Percentiles rank a stretch among this genome's conserved stretches.
These are phyloP conservation scores for Halcyon leucocephala DNA, from an alignment of 2,797 vertebrate species.

Conservation along the genomic window DNA sequence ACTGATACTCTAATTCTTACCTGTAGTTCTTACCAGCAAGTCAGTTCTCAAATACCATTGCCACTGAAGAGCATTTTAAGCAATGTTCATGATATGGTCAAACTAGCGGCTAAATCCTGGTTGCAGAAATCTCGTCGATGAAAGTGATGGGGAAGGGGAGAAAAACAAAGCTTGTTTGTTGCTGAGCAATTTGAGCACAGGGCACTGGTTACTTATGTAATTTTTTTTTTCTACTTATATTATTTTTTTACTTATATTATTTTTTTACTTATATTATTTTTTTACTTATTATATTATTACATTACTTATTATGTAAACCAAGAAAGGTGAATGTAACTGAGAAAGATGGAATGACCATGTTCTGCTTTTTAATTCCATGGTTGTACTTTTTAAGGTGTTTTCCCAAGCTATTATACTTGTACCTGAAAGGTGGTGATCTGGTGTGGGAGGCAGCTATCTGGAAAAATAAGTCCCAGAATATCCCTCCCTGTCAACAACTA, in stretches of 20 bases:
- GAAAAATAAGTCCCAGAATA: background rate
- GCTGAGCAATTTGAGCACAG: background rate
- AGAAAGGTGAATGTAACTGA: background rate
- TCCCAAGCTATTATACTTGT: background rate
- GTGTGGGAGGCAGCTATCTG: background rate
- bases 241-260: too few species aligned
- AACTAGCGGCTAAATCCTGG: background rate
- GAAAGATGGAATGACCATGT: background rate
- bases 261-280: too few species aligned
- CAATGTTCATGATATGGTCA: background rate
- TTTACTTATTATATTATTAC: too few species aligned
- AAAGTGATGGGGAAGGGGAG: background rate
- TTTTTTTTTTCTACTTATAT: too few species aligned
- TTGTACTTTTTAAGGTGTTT: background rate
- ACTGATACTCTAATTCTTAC: background rate
- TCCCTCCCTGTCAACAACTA: background rate
- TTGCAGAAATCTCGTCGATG: background rate
- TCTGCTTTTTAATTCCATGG: background rate
- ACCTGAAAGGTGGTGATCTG: background rate
- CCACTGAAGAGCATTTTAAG: background rate
- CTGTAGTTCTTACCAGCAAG: background rate
- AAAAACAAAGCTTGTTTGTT: background rate
- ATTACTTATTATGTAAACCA: background rate
- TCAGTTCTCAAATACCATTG: background rate
- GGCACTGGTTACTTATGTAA: too few species aligned